Conservation (phyloP, 2,113 vertebrate genomes). For the Bubo scandiacus region DNA sequence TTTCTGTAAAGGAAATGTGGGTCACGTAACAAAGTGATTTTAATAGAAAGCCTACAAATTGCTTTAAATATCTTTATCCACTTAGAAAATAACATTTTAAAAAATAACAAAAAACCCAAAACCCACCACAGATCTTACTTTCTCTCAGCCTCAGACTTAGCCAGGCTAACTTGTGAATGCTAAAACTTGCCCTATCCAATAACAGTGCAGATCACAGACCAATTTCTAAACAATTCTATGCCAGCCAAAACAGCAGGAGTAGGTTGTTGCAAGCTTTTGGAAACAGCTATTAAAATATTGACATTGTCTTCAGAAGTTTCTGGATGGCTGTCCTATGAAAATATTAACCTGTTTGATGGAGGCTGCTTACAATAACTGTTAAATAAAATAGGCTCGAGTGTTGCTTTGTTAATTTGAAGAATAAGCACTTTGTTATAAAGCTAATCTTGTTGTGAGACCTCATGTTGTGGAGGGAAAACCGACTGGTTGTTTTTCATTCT, state of each 20-base stretch:
- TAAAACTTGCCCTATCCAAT: not conserved
- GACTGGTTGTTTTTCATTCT: slow-evolving; percentile 21
- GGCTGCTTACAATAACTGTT: slow-evolving; percentile 5
- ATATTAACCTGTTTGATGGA: not conserved
- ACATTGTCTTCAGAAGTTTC: slow-evolving; percentile 26
- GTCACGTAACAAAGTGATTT: not conserved
- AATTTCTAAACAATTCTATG: not conserved
- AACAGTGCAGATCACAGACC: not conserved
- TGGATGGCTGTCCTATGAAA: slow-evolving; percentile 14
- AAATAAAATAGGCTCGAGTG: not conserved
- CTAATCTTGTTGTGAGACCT: slow-evolving; percentile 26
- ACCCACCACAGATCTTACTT: not conserved
- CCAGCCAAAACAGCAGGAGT: not conserved
- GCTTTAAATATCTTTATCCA: not conserved
- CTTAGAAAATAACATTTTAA: not conserved
- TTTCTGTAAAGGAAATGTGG: not conserved
- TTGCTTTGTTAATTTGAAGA: slow-evolving; percentile 22
- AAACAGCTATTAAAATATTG: slow-evolving; percentile 39
- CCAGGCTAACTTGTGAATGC: not conserved
- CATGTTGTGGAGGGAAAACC: not conserved
- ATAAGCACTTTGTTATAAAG: slow-evolving; percentile 37
- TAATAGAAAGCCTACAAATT: not conserved
- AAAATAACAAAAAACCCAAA: not conserved
- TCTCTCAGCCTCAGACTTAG: not conserved
- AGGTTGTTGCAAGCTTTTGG: slow-evolving; percentile 8